These are phyloP conservation scores for Leucania comma DNA, from an alignment of 2,888 invertebrate genomes.

Conservation along the genomic window DNA sequence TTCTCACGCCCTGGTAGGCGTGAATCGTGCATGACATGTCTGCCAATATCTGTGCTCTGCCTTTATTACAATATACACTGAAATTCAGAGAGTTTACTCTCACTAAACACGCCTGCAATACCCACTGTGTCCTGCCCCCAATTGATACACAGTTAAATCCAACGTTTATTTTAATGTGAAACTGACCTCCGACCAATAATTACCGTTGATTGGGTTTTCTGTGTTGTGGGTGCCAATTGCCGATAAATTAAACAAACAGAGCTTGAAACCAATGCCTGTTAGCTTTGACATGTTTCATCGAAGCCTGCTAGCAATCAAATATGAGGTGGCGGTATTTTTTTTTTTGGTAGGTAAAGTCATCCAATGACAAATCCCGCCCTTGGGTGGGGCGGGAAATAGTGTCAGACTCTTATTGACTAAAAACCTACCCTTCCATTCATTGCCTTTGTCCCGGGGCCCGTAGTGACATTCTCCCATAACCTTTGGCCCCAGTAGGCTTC, in stretches of 20 bases:
- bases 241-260: conserved; percentile 51
- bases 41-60: conserved; percentile 4
- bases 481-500: too few relatives aligned
- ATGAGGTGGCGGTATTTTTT: not conserved
- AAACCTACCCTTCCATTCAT: too few relatives aligned
- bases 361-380: too few relatives aligned
- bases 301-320: conserved; percentile 38
- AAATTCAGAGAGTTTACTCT: conserved; percentile 16
- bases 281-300: too few relatives aligned
- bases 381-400: too few relatives aligned
- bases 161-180: conserved; percentile 32
- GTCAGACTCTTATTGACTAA: too few relatives aligned
- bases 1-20: not conserved
- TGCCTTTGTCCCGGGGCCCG: too few relatives aligned
- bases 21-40: conserved; percentile 4
- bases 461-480: too few relatives aligned
- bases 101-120: not conserved
- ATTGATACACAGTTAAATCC: conserved; percentile 12
- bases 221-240: conserved; percentile 44
- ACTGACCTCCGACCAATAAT: conserved; percentile 42
- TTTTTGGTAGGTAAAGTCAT: too few relatives aligned
- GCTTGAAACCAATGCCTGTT: conserved; percentile 29
- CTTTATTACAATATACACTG: conserved; percentile 3
- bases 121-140: conserved; percentile 3
- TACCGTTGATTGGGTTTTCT: conserved; percentile 44